Evolutionary conservation across 2,113 vertebrate species (phyloP), one percentile per base, ranked within the genome.

Genomic region (Hiodon alosoides): DNA sequence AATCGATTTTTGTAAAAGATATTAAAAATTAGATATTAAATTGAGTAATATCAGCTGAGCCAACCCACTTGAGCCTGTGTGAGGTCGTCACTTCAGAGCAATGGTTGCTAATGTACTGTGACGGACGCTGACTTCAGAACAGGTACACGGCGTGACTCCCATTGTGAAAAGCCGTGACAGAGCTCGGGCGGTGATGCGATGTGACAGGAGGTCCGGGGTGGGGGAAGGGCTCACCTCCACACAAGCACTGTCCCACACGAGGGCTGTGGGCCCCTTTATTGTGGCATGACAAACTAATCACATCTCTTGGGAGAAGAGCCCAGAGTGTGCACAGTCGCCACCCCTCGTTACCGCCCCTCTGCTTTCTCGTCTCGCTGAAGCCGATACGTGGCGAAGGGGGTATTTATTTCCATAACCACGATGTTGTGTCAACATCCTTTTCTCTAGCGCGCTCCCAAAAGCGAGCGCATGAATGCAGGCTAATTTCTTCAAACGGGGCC

Each of bases 141-240:
- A 10, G 69, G 60, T 59, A 78, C 17, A 51, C 61, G 4, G 48
- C 55, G 61, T 77, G 51, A n/a, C 71, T 50, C 55, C 64, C 67
- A 2, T 46, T 61, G 14, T 51, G 9, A 72, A 65, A 65, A 71
- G 51, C 55, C 72, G 4, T 48, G 46, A 7, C 51, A 69, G 57
- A 9, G 48, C 16, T 48, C 11, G 52, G 53, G 47, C 59, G 54
- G 31, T 64, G 67, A 52, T 53, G 5, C 31, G 9, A 3, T 47
- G 54, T 47, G 69, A 71, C 69, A 57, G 4, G 31, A 8, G 6
- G 50, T 13, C 59, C 47, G 58, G 48, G 46, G 50, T 57, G 31
- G 31, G n/a, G 52, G 4, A 7, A 31, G 13, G 61, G 61, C 7
- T 31, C 31, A 31, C 31, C 31, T 31, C 31, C 31, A 31, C 31